A percentile compares a stretch with the other conserved stretches of the same genome.
These are phyloP conservation scores for Paramisgurnus dabryanus DNA, from an alignment of 2,113 vertebrate species.

Conservation along the genomic window DNA sequence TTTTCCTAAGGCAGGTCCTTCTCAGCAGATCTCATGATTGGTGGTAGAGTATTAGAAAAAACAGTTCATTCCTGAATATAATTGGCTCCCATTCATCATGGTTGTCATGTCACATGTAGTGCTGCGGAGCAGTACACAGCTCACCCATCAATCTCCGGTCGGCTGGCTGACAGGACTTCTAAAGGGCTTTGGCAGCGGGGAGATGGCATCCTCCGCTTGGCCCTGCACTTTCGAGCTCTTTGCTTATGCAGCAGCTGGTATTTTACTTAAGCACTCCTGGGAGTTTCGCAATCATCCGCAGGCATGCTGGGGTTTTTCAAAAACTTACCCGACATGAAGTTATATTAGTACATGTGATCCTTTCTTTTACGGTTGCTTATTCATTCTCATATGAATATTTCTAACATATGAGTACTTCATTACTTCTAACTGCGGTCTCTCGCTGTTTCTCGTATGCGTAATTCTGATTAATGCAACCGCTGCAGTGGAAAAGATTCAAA, in stretches of 20 bases:
- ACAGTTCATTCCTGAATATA: conserved; percentile 57
- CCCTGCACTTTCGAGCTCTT: conserved; percentile 56
- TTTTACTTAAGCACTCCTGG: conserved; percentile 59
- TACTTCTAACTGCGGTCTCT: too few relatives aligned
- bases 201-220: conserved; percentile 67
- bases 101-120: conserved; percentile 59
- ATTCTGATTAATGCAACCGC: not conserved
- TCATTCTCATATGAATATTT: too few relatives aligned
- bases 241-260: conserved; percentile 51
- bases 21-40: conserved; percentile 51
- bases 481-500: too few relatives aligned
- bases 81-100: conserved; percentile 61
- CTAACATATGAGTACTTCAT: too few relatives aligned
- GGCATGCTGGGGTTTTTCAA: conserved; percentile 56
- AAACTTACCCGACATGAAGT: conserved; percentile 35
- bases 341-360: conserved; percentile 21
- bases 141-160: conserved; percentile 61
- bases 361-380: not conserved
- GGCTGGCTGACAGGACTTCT: conserved; percentile 54
- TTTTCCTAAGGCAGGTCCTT: conserved; percentile 46
- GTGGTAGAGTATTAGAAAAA: conserved; percentile 51
- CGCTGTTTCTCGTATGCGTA: not conserved
- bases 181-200: conserved; percentile 54
- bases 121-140: conserved; percentile 56
- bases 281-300: conserved; percentile 67